A percentile compares a stretch with the other conserved stretches of the same genome.
These are phyloP conservation scores for Echeneis naucrates DNA, from an alignment of 2,797 vertebrate genomes.

Conservation along the genomic window DNA sequence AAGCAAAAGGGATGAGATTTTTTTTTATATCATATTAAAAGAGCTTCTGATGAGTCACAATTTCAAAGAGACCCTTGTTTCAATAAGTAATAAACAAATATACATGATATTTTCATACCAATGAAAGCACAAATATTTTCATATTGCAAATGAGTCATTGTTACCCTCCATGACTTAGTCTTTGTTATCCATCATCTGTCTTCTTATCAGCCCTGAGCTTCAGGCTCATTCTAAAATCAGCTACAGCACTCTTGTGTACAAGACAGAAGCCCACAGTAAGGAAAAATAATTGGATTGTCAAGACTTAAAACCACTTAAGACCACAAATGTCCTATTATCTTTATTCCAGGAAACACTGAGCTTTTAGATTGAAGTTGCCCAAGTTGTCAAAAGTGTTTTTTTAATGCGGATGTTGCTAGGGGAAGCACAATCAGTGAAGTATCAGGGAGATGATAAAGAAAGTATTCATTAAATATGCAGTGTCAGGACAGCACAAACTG, in stretches of 20 bases:
- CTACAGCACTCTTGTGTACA: conserved; percentile 8
- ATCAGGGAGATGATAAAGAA: conserved; percentile 12
- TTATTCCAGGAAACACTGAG: conserved; percentile 7
- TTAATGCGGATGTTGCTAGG: not conserved
- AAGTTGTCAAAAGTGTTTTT: conserved; percentile 1
- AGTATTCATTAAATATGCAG: conserved; percentile 2
- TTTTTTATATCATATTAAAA: no score
- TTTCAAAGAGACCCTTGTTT: conserved; percentile 15
- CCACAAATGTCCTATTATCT: not conserved
- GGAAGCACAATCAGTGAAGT: conserved; percentile 1
- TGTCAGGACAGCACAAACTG: not conserved
- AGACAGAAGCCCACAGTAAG: conserved; percentile 34
- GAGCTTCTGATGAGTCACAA: conserved; percentile 38
- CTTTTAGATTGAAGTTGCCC: conserved; percentile 7
- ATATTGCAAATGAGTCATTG: conserved; percentile 41
- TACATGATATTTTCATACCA: conserved; percentile 9
- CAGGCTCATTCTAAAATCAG: conserved; percentile 42
- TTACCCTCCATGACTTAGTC: conserved; percentile 41
- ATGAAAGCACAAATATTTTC: conserved; percentile 34
- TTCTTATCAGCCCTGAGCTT: conserved; percentile 52
- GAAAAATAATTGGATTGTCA: conserved; percentile 45
- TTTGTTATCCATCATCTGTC: conserved; percentile 38
- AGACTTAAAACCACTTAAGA: conserved; percentile 16
- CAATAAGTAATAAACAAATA: conserved; percentile 25
- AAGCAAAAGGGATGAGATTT: not conserved